These are phyloP conservation scores for Armadillidium nasatum DNA, from an alignment of 1,140 invertebrate genomes.

Conservation along the genomic window DNA sequence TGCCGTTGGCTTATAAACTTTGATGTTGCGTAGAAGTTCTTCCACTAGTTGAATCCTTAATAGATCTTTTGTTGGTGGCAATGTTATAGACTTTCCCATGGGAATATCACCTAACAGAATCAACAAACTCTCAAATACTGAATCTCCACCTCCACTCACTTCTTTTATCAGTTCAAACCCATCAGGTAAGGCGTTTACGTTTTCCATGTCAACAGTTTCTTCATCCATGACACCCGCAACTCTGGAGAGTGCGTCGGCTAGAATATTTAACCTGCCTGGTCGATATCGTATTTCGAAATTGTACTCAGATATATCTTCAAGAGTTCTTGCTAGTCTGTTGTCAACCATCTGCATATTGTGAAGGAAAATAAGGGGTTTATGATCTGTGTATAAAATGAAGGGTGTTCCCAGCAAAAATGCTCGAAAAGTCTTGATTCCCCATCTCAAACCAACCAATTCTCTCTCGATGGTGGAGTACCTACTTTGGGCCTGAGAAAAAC, in stretches of 20 bases:
- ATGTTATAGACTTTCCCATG: background rate
- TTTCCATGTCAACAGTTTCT: too few relatives aligned
- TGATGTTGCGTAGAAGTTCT: background rate
- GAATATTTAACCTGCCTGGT: background rate
- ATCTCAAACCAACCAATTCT: background rate
- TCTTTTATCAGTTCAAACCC: too few relatives aligned
- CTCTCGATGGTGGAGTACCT: slow-evolving; percentile 16
- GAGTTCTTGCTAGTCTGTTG: background rate
- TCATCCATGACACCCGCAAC: too few relatives aligned
- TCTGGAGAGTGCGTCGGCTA: background rate
- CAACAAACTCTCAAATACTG: background rate
- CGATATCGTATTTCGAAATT: background rate
- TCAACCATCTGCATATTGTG: slow-evolving; percentile 11
- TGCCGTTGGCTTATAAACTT: background rate
- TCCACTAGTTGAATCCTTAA: background rate
- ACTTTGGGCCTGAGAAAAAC: slow-evolving; percentile 2
- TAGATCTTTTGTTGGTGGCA: background rate
- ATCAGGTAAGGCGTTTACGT: too few relatives aligned
- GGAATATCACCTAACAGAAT: background rate
- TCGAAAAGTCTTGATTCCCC: slow-evolving; percentile 4
- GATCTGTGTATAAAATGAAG: slow-evolving; percentile 10
- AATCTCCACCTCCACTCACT: background rate
- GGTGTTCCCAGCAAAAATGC: slow-evolving; percentile 12
- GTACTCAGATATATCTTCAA: slow-evolving; percentile 12
- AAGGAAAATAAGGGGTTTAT: background rate